Evolutionary conservation across 2,888 invertebrate genomes (phyloP).

Genomic region (Colostygia pectinataria): DNA sequence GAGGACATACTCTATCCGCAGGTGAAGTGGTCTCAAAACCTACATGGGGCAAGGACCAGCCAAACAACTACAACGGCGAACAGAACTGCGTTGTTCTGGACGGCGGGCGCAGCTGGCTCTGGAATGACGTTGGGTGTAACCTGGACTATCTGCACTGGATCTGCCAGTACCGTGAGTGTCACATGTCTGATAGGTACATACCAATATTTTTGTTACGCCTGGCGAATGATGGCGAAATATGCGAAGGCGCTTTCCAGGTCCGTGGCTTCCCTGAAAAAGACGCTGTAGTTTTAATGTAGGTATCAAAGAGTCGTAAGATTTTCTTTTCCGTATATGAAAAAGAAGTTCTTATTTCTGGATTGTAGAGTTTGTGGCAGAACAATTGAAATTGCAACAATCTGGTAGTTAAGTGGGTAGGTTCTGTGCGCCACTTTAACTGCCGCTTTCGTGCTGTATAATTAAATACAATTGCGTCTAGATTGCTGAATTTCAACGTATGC

Average conservation of each 20-base stretch:
- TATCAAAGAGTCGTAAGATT: too few relatives aligned
- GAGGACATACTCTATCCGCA: conserved; percentile 45
- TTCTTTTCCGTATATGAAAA: too few relatives aligned
- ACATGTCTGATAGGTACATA: conserved; percentile 71
- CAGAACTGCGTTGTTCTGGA: conserved; percentile 97
- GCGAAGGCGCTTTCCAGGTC: conserved; percentile 8
- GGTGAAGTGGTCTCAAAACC: conserved; percentile 91
- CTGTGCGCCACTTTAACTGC: too few relatives aligned
- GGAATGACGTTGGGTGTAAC: conserved; percentile 98
- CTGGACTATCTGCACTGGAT: conserved; percentile 96
- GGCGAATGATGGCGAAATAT: conserved; percentile 44
- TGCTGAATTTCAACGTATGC: too few relatives aligned
- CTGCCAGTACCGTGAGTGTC: conserved; percentile 93
- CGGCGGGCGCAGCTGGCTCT: conserved; percentile 94
- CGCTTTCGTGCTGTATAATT: too few relatives aligned
- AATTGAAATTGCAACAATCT: too few relatives aligned
- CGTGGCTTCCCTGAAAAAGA: neutral
- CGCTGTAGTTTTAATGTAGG: too few relatives aligned
- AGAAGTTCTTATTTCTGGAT: too few relatives aligned
- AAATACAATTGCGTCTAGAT: too few relatives aligned
- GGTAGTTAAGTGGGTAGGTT: too few relatives aligned
- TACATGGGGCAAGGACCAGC: conserved; percentile 96
- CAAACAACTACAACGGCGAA: conserved; percentile 97
- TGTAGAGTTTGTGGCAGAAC: too few relatives aligned
- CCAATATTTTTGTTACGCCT: conserved; percentile 56